These are phyloP conservation scores for Thereva nobilitata DNA, from an alignment of 2,888 invertebrate genomes.

Conservation along the genomic window DNA sequence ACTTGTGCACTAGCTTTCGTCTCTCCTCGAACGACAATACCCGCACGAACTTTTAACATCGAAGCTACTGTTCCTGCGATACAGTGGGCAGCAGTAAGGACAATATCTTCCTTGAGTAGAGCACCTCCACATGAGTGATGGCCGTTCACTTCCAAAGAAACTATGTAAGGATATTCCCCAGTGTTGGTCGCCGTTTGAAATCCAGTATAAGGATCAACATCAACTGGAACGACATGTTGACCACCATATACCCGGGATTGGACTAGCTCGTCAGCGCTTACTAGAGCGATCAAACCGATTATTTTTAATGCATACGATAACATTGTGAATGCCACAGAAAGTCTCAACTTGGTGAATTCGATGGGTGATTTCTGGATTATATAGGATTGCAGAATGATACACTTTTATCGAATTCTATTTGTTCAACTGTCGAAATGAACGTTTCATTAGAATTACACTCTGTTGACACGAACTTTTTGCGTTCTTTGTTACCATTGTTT, in stretches of 20 bases:
- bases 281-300: too few species aligned
- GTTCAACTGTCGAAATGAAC: too few species aligned
- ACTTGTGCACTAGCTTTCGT: not conserved
- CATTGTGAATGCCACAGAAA: too few species aligned
- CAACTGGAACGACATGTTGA: not conserved
- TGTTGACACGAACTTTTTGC: too few species aligned
- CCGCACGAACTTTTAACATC: not conserved
- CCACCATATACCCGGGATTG: not conserved
- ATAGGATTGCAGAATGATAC: too few species aligned
- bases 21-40: constrained; percentile 5
- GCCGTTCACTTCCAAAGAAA: not conserved
- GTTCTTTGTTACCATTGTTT: too few species aligned
- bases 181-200: constrained; percentile 3
- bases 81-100: constrained; percentile 15
- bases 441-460: too few species aligned
- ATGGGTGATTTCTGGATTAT: too few species aligned
- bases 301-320: too few species aligned
- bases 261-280: too few species aligned
- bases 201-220: constrained; percentile 14
- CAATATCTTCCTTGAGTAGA: not conserved
- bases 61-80: not conserved
- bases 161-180: constrained; percentile 9
- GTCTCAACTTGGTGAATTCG: too few species aligned
- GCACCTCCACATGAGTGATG: constrained; percentile 11
- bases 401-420: too few species aligned